phyloP scores from a whole-genome alignment of 2,888 invertebrate genomes.

The Cantharis rustica region DNA sequence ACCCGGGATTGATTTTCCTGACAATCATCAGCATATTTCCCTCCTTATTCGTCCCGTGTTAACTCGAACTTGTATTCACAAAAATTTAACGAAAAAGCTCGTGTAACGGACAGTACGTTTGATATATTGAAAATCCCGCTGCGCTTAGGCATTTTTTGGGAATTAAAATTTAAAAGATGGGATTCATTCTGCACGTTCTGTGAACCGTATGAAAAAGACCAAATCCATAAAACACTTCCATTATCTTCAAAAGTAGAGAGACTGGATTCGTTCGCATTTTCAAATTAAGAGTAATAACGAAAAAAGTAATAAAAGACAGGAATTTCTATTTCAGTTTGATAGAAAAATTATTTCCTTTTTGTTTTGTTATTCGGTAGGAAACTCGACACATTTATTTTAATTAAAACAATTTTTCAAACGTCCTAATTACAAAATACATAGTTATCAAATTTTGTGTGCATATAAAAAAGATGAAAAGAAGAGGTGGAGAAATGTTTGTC shows the following conservation, averaged over 20 bases:
- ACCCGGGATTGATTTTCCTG: conserved; percentile 7
- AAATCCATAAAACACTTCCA: conserved; percentile 32
- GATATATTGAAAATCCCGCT: conserved; percentile 28
- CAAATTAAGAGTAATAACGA: conserved; percentile 27
- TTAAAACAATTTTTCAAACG: neutral
- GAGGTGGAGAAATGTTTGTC: conserved; percentile 44
- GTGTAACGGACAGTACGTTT: conserved; percentile 27
- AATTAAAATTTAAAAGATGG: conserved; percentile 46
- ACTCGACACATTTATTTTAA: neutral
- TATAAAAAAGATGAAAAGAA: conserved; percentile 42
- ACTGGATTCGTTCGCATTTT: conserved; percentile 21
- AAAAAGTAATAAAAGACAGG: conserved; percentile 5
- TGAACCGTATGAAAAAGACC: conserved; percentile 40
- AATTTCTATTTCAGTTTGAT: neutral
- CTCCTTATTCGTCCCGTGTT: neutral
- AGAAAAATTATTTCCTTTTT: neutral
- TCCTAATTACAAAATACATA: neutral
- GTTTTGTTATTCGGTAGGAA: neutral
- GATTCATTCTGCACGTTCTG: conserved; percentile 41
- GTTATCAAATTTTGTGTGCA: neutral
- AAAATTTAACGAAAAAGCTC: conserved; percentile 12
- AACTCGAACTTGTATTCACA: neutral
- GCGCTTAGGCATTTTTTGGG: conserved; percentile 30
- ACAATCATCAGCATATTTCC: neutral
- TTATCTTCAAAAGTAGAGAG: conserved; percentile 20